Evolutionary conservation across 1,140 invertebrate genomes (phyloP).

Genomic region (Papilio polyxenes): DNA sequence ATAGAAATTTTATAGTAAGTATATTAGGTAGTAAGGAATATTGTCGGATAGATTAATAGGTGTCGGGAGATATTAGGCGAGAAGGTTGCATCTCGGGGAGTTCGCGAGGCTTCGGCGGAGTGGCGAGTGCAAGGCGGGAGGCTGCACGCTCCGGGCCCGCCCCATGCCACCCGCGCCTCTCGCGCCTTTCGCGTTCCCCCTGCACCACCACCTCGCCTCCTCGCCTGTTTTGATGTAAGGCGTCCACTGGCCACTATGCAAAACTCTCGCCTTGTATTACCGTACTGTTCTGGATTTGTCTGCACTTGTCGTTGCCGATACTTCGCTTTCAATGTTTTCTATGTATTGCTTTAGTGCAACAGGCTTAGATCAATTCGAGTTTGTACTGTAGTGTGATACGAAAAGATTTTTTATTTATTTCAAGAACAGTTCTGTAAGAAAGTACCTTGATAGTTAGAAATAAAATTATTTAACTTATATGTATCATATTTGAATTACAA

Average conservation of each 20-base stretch:
- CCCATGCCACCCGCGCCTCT: constrained; percentile 55
- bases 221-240: constrained; percentile 78
- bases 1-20: neutral
- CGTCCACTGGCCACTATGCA: constrained; percentile 73
- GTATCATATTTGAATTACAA: neutral
- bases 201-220: constrained; percentile 50
- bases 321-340: constrained; percentile 32
- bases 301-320: constrained; percentile 45
- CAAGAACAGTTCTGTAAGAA: neutral
- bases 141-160: constrained; percentile 58
- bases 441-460: neutral
- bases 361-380: constrained; percentile 2
- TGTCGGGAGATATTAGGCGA: constrained; percentile 8
- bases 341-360: constrained; percentile 26
- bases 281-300: constrained; percentile 39
- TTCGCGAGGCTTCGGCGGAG: constrained; percentile 40
- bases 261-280: constrained; percentile 64
- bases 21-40: neutral
- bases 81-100: constrained; percentile 42
- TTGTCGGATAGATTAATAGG: constrained; percentile 2
- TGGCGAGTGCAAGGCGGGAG: constrained; percentile 56
- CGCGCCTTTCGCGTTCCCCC: constrained; percentile 46
- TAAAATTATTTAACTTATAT: neutral
- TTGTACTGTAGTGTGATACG: neutral
- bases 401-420: neutral